These are phyloP conservation scores for Mormyrus lacerda DNA, from an alignment of 2,113 vertebrate genomes.

Conservation along the genomic window DNA sequence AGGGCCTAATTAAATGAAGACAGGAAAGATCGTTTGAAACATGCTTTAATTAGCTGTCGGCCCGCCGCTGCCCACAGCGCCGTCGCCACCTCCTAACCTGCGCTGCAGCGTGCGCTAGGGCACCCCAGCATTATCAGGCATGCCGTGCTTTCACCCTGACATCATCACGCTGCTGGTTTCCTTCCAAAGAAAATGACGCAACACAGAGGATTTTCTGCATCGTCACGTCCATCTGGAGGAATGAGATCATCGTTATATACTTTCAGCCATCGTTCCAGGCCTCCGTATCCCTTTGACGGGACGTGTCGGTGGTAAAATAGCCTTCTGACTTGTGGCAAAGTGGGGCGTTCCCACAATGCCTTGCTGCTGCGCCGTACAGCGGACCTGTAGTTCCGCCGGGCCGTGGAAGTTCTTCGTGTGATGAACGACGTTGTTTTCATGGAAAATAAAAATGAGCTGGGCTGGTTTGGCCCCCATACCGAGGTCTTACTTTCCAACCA, in stretches of 20 bases:
- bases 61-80: not conserved
- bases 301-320: not conserved
- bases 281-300: not conserved
- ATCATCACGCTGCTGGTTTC: not conserved
- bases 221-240: not conserved
- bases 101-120: not conserved
- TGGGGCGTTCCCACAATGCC: not conserved
- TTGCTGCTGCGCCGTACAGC: not conserved
- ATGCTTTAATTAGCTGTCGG: not conserved
- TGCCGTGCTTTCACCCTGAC: not conserved
- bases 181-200: not conserved
- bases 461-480: not conserved
- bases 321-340: not conserved
- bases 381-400: not conserved
- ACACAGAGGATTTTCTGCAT: not conserved
- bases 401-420: not conserved
- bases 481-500: not conserved
- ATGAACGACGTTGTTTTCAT: not conserved
- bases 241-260: not conserved
- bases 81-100: not conserved
- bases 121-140: not conserved
- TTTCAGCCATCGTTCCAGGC: not conserved
- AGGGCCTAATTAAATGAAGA: conserved; percentile 5
- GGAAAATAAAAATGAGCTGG: not conserved
- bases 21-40: not conserved